These are phyloP conservation scores for Pelodiscus sinensis DNA, from an alignment of 2,113 vertebrate species.

Conservation along the genomic window DNA sequence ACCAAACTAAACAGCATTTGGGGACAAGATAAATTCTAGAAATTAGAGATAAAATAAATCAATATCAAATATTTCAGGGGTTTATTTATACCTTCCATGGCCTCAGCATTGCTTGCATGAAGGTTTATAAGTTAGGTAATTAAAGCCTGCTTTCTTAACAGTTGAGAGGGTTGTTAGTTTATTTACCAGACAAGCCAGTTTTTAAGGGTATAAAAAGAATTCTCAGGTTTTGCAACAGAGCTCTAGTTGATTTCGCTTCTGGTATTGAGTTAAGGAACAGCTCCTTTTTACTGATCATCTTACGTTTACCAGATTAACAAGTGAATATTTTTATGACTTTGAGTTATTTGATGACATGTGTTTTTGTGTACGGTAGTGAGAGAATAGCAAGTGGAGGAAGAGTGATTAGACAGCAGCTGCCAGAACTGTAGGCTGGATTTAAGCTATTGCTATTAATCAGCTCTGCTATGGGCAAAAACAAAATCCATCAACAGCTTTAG, in stretches of 20 bases:
- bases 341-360: conserved; percentile 4
- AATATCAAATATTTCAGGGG: not conserved
- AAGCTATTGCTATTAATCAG: conserved; percentile 58
- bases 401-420: conserved; percentile 35
- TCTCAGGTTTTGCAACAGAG: conserved; percentile 1
- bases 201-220: not conserved
- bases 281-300: conserved; percentile 4
- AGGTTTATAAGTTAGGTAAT: not conserved
- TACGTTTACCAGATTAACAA: conserved; percentile 16
- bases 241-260: not conserved
- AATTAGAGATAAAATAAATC: conserved; percentile 44
- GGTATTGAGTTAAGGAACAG: not conserved
- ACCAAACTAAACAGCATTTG: conserved; percentile 22
- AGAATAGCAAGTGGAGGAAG: conserved; percentile 33
- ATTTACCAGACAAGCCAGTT: not conserved
- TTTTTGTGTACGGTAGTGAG: not conserved
- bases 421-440: conserved; percentile 42
- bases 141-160: conserved; percentile 16
- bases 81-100: conserved; percentile 15
- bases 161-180: not conserved
- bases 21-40: conserved; percentile 32
- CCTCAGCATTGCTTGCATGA: not conserved
- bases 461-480: conserved; percentile 23
- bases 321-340: conserved; percentile 13
- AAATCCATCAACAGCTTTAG: conserved; percentile 46